Base-by-base conservation (phyloP, 2,113 vertebrate species). In the Chrysemys picta region DNA sequence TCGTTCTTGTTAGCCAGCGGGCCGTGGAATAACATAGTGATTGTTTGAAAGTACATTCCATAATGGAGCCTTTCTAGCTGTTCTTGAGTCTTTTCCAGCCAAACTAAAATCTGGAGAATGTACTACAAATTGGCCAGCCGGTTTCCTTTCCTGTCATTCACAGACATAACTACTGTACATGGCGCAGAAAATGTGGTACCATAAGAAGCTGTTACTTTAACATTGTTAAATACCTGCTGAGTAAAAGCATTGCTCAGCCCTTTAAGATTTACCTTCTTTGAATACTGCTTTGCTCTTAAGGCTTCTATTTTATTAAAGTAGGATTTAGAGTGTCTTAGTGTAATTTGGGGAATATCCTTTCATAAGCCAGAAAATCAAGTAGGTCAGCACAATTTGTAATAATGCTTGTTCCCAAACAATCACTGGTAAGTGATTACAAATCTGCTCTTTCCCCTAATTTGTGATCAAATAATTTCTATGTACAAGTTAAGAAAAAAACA, bases 151-250 rank as follows among this genome's bases (percentile, higher is more conserved):
- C 88, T 52, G 65, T 69, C 90, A 72, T 89, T 21, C 90, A 17
- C 85, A 22, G 53, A 35, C 0, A 0, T 50, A 82, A 84, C 50
- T 88, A 50, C 79, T 84, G 62, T 22, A 6, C 0, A 0, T 80
- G 89, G 83, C 89, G 31, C 0, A 0, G 85, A 91, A 88, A 89
- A 38, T 52, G 69, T 42, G 24, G 13, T 45, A 10, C 5, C 88
- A 49, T n/a, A 78, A 85, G 91, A 96, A 56, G 78, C 52, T 91
- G 27, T 53, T 94, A n/a, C 93, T 96, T 91, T 93, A 93, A 82
- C 82, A 91, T 49, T 89, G 80, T 12, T 29, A 45, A 87, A 90
- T 87, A 88, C 80, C 0, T 0, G 75, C 91, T 45, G 57, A 90
- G 84, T 53, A 91, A 94, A 94, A 80, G 38, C 87, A 78, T 94